These are phyloP conservation scores for Pantherophis vulpinus DNA, from an alignment of 2,797 vertebrate species.

Conservation along the genomic window DNA sequence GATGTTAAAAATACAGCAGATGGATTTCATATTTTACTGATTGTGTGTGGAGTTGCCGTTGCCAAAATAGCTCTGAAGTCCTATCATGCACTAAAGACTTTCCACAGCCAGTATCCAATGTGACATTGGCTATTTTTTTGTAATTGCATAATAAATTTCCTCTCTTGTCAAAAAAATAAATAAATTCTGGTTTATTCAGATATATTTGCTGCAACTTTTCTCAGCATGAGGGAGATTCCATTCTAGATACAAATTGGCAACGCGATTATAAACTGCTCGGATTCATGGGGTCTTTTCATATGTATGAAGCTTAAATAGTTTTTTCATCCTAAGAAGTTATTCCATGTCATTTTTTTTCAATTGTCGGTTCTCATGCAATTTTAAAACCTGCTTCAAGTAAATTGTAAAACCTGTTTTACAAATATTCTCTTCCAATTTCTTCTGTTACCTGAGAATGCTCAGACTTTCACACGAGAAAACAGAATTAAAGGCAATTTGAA, in stretches of 20 bases:
- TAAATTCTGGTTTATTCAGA: neutral
- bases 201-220: neutral
- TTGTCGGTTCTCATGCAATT: neutral
- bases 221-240: neutral
- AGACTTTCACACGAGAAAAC: neutral
- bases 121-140: constrained; percentile 4
- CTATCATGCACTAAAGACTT: constrained; percentile 11
- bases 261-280: neutral
- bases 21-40: constrained; percentile 42
- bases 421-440: neutral
- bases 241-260: neutral
- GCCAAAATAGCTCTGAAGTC: constrained; percentile 37
- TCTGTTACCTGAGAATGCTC: neutral
- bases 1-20: constrained; percentile 47
- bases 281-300: neutral
- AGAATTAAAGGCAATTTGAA: neutral
- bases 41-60: constrained; percentile 17
- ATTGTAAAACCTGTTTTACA: neutral
- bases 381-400: neutral
- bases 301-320: neutral
- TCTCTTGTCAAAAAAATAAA: neutral
- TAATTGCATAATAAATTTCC: neutral
- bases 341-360: neutral
- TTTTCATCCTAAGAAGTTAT: neutral
- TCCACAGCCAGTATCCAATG: constrained; percentile 12